A percentile compares a stretch with the other conserved stretches of the same genome.
phyloP scores from a whole-genome alignment of 2,888 invertebrate genomes.

The Plebejus melissa region DNA sequence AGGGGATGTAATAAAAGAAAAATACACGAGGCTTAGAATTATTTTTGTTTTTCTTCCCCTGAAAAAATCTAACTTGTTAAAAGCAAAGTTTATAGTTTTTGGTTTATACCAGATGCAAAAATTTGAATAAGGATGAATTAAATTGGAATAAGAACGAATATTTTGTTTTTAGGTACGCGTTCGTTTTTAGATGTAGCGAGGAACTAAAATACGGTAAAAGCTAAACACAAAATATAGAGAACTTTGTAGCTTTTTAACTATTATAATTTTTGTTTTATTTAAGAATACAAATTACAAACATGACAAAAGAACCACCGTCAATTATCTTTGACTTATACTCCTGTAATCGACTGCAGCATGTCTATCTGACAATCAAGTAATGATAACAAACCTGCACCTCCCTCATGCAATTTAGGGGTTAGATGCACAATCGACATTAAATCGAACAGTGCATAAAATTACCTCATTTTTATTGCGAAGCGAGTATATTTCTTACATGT shows the following conservation, averaged over 20 bases:
- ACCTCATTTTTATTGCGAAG: constrained; percentile 65
- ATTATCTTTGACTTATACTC: neutral
- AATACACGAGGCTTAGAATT: constrained; percentile 6
- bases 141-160: too few species aligned
- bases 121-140: too few species aligned
- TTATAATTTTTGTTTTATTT: too few species aligned
- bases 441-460: constrained; percentile 70
- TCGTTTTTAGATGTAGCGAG: too few species aligned
- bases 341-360: neutral
- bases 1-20: constrained; percentile 39
- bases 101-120: neutral
- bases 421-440: constrained; percentile 46
- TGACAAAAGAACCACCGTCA: neutral
- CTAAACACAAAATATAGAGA: too few species aligned
- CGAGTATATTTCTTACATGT: constrained; percentile 58
- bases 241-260: too few species aligned
- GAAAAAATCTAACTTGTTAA: neutral
- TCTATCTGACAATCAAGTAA: neutral
- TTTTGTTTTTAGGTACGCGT: too few species aligned
- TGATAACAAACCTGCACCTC: neutral
- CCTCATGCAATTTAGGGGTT: constrained; percentile 35
- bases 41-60: constrained; percentile 2
- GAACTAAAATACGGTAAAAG: too few species aligned
- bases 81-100: neutral
- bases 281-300: too few species aligned